Conservation (phyloP, 2,113 vertebrate species). For the Oncorhynchus gorbuscha region DNA sequence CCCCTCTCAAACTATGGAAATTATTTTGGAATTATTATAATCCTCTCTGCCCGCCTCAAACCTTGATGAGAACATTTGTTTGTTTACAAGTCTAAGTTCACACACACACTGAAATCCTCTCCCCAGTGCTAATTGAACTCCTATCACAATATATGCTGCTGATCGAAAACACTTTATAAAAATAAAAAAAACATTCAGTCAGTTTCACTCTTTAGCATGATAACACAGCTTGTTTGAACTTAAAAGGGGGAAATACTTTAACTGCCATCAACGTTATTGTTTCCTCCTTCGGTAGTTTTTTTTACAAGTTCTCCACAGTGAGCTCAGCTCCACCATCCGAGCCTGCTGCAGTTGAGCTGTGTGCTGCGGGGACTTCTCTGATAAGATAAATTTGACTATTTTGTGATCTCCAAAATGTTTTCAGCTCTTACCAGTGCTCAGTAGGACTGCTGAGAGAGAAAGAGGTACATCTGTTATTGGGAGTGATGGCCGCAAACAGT, state of each 20-base stretch:
- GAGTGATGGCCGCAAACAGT: not conserved
- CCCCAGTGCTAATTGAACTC: not conserved
- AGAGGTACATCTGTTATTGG: not conserved
- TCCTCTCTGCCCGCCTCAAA: not conserved
- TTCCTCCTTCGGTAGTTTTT: not conserved
- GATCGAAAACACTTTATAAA: not conserved
- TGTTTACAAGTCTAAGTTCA: not conserved
- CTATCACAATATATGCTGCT: not conserved
- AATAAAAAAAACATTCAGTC: not conserved
- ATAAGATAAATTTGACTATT: not conserved
- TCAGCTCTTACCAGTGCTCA: not conserved
- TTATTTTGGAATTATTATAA: not conserved
- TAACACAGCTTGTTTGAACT: not conserved
- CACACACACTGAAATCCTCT: not conserved
- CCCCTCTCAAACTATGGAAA: no score
- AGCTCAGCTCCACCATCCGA: not conserved
- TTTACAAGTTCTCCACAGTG: not conserved
- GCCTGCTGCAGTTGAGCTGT: not conserved
- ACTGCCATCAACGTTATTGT: not conserved
- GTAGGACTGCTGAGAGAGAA: not conserved
- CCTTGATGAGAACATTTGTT: not conserved
- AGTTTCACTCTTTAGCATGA: not conserved
- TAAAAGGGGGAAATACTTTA: not conserved
- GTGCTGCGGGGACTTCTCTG: not conserved
- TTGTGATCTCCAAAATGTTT: constrained; percentile 1